Base-by-base conservation (phyloP, 1,140 invertebrate genomes). In the Lordiphosa mommai region DNA sequence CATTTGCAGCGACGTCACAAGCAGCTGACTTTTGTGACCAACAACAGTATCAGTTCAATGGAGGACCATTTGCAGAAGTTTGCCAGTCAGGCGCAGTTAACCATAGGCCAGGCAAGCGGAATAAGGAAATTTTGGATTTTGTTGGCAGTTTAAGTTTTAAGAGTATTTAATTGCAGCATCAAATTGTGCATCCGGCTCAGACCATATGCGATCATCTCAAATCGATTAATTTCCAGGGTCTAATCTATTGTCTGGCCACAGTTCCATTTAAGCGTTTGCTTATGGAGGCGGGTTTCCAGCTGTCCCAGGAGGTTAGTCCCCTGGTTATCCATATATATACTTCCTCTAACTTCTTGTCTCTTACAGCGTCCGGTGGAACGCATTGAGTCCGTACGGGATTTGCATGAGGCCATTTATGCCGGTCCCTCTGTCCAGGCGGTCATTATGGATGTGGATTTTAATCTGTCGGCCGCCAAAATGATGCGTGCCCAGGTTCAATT, bases 11-110 rank as follows among this genome's bases (percentile, higher is more conserved):
- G 89, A 0, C 68, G 92, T 27, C 93, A 93, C 1, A 96, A 96
- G 82, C 91, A 90, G 53, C 88, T 95, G 0, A 91, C 93, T 50
- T 93, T 93, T 58, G 91, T 95, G 4, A 94, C 94, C 3, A 96
- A 96, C 72, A 96, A 96, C 76, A 91, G 90, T 57, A 80, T 90
- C 12, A 53, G 88, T 23, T 82, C 73, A 0, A 41, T 86, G 36
- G 76, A 90, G 12, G 72, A 89, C 7, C 90, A 90, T 51, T 76
- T 86, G 13, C 37, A 70, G 1, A 84, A 77, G 52, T 72, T 84
- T 7, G 38, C 38, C 2, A 38, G 41, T 2, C 64, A 77, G 37
- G 52, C 32, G 1, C 17, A 58, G 2, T 14, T 72, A 0, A 16
- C 41, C 1, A 55, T 82, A 5, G 17, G 49, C 0, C 52, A 67